phyloP scores from a whole-genome alignment of 2,113 vertebrate genomes.

The Phodopus roborovskii region DNA sequence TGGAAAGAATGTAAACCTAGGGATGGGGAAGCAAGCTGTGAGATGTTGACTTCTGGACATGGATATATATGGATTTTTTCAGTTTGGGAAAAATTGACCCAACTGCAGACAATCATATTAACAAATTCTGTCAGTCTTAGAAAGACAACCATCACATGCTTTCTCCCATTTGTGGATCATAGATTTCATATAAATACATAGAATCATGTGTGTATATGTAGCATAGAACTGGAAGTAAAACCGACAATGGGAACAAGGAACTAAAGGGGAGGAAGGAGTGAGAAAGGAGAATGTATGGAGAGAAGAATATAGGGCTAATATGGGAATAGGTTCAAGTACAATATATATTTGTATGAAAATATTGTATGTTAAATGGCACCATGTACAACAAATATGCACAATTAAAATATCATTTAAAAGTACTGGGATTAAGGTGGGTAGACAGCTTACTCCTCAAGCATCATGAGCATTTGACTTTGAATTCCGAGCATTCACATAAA shows the following conservation, averaged over 20 bases:
- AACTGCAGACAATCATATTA: neutral
- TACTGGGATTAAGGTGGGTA: neutral
- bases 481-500: neutral
- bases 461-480: neutral
- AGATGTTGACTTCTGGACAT: neutral
- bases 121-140: neutral
- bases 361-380: neutral
- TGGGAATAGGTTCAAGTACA: neutral
- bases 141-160: neutral
- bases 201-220: neutral
- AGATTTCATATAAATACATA: neutral
- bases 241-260: neutral
- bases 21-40: neutral
- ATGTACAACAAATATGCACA: neutral
- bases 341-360: neutral
- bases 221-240: neutral
- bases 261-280: neutral
- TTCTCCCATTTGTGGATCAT: neutral
- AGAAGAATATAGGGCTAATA: no score
- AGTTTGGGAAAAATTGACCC: neutral
- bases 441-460: neutral
- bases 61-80: neutral
- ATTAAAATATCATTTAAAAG: neutral
- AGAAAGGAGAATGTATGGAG: neutral
- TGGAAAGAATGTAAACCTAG: neutral